These are phyloP conservation scores for Puntigrus tetrazona DNA, from an alignment of 2,113 vertebrate genomes.

Conservation along the genomic window DNA sequence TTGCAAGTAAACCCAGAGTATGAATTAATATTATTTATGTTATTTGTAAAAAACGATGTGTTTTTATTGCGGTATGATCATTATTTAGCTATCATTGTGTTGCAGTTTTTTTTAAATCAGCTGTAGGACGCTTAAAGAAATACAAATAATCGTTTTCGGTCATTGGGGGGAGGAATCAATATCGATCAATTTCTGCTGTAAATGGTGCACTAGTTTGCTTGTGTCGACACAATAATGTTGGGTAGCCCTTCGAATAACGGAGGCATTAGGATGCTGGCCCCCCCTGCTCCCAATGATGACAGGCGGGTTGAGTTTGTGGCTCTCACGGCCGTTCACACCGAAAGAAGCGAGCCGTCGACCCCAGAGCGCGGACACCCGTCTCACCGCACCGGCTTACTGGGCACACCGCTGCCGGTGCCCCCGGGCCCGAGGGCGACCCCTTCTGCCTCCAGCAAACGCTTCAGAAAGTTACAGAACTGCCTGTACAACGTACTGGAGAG, in stretches of 20 bases:
- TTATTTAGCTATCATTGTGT: not conserved
- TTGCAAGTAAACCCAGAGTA: not conserved
- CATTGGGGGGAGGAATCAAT: not conserved
- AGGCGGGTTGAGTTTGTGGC: conserved; percentile 85
- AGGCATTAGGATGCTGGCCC: conserved; percentile 78
- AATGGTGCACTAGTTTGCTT: conserved; percentile 26
- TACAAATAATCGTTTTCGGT: not conserved
- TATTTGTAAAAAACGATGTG: not conserved
- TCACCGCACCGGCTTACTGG: conserved; percentile 81
- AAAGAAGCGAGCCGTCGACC: conserved; percentile 79
- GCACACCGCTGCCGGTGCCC: conserved; percentile 81
- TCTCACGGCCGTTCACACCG: conserved; percentile 84
- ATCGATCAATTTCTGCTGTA: not conserved
- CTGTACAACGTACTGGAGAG: conserved; percentile 92
- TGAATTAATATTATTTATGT: not conserved
- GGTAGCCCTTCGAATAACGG: conserved; percentile 81
- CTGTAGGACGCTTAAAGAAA: not conserved
- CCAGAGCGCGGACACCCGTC: conserved; percentile 79
- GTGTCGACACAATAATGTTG: conserved; percentile 63
- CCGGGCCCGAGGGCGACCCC: conserved; percentile 74
- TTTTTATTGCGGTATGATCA: not conserved
- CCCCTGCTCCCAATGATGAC: conserved; percentile 72
- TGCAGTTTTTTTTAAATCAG: no score
- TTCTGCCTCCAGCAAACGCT: conserved; percentile 81
- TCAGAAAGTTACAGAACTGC: conserved; percentile 86